These are phyloP conservation scores for Ptychoptera contaminata DNA, from an alignment of 2,888 invertebrate genomes.

Conservation along the genomic window DNA sequence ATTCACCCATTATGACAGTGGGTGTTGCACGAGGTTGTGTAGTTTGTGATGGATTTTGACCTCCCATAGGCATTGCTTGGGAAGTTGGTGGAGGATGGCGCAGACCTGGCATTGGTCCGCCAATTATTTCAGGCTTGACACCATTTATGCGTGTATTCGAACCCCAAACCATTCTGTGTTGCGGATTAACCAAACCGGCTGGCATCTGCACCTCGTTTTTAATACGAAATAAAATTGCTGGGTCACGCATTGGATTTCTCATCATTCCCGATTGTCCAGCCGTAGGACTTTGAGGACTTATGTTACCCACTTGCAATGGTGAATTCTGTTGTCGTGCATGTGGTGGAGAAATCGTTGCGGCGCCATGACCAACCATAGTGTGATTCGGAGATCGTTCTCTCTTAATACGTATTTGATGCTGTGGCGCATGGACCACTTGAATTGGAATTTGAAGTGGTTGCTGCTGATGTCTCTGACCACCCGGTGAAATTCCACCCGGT, in stretches of 20 bases:
- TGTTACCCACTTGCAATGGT: constrained; percentile 30
- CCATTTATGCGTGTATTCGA: constrained; percentile 55
- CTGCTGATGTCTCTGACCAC: constrained; percentile 16
- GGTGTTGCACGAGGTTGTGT: constrained; percentile 48
- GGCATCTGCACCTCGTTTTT: constrained; percentile 23
- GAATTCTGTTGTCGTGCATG: constrained; percentile 15
- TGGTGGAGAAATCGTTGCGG: background rate
- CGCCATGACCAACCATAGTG: constrained; percentile 6
- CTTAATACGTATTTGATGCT: constrained; percentile 10
- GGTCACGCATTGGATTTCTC: constrained; percentile 32
- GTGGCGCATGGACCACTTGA: constrained; percentile 5
- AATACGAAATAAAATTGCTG: constrained; percentile 28
- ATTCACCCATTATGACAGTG: constrained; percentile 86
- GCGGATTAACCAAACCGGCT: constrained; percentile 21
- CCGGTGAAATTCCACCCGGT: constrained; percentile 6
- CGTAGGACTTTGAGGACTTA: constrained; percentile 18
- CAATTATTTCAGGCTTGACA: constrained; percentile 68
- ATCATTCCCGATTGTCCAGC: constrained; percentile 33
- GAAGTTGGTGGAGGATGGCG: constrained; percentile 24
- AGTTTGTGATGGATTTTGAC: constrained; percentile 19
- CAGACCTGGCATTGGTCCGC: constrained; percentile 32
- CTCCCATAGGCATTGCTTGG: constrained; percentile 26
- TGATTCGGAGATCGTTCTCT: constrained; percentile 11
- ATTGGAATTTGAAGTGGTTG: constrained; percentile 15
- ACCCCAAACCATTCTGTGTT: constrained; percentile 37